Percentiles rank a stretch among this genome's conserved stretches.
These are phyloP conservation scores for Macrophya annulata DNA, from an alignment of 2,888 invertebrate species.

Conservation along the genomic window DNA sequence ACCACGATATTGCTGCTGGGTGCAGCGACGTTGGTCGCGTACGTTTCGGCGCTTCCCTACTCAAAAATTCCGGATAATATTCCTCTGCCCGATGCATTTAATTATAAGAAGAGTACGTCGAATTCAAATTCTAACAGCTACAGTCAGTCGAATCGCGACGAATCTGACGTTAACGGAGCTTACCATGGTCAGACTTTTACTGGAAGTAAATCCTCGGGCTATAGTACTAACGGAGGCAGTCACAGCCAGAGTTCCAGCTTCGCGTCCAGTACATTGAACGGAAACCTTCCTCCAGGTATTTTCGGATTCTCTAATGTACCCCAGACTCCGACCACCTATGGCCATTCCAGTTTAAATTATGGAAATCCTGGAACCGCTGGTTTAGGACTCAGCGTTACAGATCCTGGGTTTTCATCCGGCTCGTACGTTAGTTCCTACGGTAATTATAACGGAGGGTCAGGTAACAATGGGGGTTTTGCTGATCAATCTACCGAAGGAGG, in stretches of 20 bases:
- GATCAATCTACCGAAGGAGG: slow-evolving; percentile 41
- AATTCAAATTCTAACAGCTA: slow-evolving; percentile 64
- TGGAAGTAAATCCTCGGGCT: slow-evolving; percentile 61
- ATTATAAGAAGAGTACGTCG: slow-evolving; percentile 61
- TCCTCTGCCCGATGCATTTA: slow-evolving; percentile 55
- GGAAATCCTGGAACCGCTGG: slow-evolving; percentile 60
- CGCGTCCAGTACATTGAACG: slow-evolving; percentile 60
- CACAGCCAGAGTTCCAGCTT: slow-evolving; percentile 61
- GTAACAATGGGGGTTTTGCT: slow-evolving; percentile 33
- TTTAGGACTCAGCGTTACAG: slow-evolving; percentile 52
- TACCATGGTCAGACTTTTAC: slow-evolving; percentile 61
- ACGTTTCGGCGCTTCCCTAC: slow-evolving; percentile 65
- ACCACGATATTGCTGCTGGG: slow-evolving; percentile 65
- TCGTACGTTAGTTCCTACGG: slow-evolving; percentile 3
- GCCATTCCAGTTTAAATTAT: not conserved
- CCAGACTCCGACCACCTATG: slow-evolving; percentile 24
- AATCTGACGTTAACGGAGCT: slow-evolving; percentile 60
- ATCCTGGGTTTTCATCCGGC: slow-evolving; percentile 10
- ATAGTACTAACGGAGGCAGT: slow-evolving; percentile 60
- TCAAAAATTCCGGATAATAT: slow-evolving; percentile 62
- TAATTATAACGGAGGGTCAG: slow-evolving; percentile 1
- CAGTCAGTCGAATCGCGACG: slow-evolving; percentile 61
- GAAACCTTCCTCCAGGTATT: slow-evolving; percentile 58
- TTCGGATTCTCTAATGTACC: slow-evolving; percentile 41
- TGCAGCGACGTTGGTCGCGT: slow-evolving; percentile 63